A percentile compares a stretch with the other conserved stretches of the same genome.
Conservation (phyloP, 2,113 vertebrate species). For the Heterotilapia buettikoferi region DNA sequence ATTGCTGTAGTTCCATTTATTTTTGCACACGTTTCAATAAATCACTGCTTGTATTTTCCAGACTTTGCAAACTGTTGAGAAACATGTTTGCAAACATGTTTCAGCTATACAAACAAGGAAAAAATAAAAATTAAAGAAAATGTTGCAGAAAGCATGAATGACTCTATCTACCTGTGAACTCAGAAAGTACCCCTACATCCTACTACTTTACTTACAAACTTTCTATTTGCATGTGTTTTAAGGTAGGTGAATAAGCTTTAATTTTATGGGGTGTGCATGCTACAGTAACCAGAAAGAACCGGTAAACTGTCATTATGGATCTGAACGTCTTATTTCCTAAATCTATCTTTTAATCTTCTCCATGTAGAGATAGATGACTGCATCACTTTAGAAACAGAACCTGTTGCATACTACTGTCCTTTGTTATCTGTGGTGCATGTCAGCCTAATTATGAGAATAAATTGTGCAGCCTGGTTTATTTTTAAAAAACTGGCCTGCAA, state of each 20-base stretch:
- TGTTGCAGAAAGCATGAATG: background rate
- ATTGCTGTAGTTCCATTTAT: background rate
- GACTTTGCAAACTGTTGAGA: background rate
- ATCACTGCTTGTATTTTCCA: background rate
- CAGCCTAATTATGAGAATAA: background rate
- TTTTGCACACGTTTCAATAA: fast-evolving
- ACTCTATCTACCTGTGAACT: background rate
- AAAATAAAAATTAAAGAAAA: fast-evolving
- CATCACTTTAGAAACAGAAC: background rate
- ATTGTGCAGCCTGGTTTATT: conserved; percentile 9
- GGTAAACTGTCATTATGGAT: background rate
- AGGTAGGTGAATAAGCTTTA: background rate
- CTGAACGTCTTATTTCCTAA: background rate
- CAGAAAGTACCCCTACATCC: background rate
- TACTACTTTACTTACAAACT: background rate
- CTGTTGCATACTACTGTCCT: background rate
- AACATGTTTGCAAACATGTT: no score
- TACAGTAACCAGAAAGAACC: fast-evolving
- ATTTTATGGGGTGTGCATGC: background rate
- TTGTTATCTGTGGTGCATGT: background rate
- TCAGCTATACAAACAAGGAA: background rate
- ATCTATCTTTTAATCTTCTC: background rate
- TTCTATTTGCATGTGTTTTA: background rate
- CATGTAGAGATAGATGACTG: background rate
- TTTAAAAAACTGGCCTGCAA: background rate